phyloP scores from a whole-genome alignment of 2,888 invertebrate genomes.

The Drosophila algonquin region DNA sequence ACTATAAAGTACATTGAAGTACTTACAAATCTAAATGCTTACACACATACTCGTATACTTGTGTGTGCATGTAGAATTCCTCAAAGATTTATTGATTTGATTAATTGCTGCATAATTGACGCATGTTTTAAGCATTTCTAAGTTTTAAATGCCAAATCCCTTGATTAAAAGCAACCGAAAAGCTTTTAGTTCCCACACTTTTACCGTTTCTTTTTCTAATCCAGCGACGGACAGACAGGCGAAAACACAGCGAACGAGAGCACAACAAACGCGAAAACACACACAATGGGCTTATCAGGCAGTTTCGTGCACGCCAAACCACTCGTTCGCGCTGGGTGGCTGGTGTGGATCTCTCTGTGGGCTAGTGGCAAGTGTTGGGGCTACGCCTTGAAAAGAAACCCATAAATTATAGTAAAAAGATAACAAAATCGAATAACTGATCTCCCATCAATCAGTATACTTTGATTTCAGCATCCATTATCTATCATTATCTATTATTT shows the following conservation, averaged over 20 bases:
- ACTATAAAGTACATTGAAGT: background rate
- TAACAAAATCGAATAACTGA: no score
- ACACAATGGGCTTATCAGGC: constrained; percentile 36
- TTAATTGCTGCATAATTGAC: background rate
- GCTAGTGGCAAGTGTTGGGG: background rate
- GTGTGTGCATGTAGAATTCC: background rate
- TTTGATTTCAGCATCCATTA: no score
- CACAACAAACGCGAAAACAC: constrained; percentile 15
- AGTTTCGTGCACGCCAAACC: constrained; percentile 14
- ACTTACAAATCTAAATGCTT: background rate
- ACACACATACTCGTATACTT: background rate
- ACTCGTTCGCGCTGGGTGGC: background rate
- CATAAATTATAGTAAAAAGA: no score
- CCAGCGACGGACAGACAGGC: background rate
- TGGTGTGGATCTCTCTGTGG: background rate
- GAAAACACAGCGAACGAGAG: constrained; percentile 8
- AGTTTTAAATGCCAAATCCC: constrained; percentile 1
- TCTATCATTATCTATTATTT: no score
- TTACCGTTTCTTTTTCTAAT: constrained; percentile 11
- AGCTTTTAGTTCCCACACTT: constrained; percentile 23
- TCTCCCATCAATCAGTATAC: no score
- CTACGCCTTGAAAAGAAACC: no score
- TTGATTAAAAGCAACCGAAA: constrained; percentile 4
- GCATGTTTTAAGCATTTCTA: background rate
- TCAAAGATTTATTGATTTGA: background rate